Base-by-base conservation (phyloP, 1,140 invertebrate species). In the Zeugodacus cucurbitae region DNA sequence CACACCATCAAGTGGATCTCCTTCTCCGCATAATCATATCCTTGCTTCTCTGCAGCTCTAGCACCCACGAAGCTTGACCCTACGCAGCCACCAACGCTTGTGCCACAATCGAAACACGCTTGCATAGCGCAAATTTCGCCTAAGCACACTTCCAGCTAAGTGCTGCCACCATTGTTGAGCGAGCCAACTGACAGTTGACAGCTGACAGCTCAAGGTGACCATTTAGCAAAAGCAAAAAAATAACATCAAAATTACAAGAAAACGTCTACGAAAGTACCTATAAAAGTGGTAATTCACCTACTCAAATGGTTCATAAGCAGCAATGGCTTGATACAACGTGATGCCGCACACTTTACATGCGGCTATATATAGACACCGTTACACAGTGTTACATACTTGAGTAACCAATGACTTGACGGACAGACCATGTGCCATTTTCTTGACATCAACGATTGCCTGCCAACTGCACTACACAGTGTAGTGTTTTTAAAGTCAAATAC, bases 181-280 rank as follows among this genome's bases (percentile, higher is more conserved):
- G n/a, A 48, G 74, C 74, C 74, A 82, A 29, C n/a, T 82, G 74
- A 48, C 41, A 82, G 74, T 82, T 82, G 37, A 82, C 74, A 82
- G 37, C 41, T 82, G 74, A 82, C 37, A 54, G 74, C 74, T 82
- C 74, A 82, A 82, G 74, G 74, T 82, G 41, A 41, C 74, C 74
- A 82, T 82, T 82, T 82, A 10, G n/a, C 44, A 34, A 62, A 6
- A 8, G 58, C 58, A 26, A 62, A 22, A n/a, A n/a, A n/a, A n/a
- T n/a, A n/a, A n/a, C n/a, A n/a, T n/a, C n/a, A n/a, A n/a, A 62
- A 62, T 26, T 17, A 62, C 58, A 62, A 62, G n/a, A 62, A 62
- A 22, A 62, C 48, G 34, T 20, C 32, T 10, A 41, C 67, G 26
- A 82, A 48, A 82, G 74, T 82, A 37, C n/a, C 10, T 26, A n/a